Evolutionary conservation across 2,888 invertebrate genomes (phyloP), one percentile per base, ranked within the genome.

Genomic region (Polydrusus pterygomalis): DNA sequence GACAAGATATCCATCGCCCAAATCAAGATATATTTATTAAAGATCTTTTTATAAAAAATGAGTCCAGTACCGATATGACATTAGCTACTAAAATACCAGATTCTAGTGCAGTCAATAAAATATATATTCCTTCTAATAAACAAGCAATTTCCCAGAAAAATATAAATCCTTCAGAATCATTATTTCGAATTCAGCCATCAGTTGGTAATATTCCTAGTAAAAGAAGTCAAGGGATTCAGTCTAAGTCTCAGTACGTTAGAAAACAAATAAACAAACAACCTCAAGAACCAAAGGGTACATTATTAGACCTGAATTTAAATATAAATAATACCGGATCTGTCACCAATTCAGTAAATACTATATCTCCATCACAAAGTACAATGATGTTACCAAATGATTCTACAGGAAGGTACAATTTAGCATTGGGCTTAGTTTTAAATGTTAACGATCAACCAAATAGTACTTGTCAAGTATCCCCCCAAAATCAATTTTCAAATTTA

Each of bases 401-500:
- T 6, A 3, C 0, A 13, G 15, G 15, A 15, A 15, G 58, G 0
- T 58, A 38, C 15, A 58, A 58, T 58, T 6, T 58, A n/a, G 58
- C 34, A 25, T 58, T 58, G 1, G 58, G 34, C 9, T 34, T 58
- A 58, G 58, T 58, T 58, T 38, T 58, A 58, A 58, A 58, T 58
- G 34, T 58, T 34, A 34, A 34, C 34, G 58, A 58, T 17, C 15
- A 58, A 20, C 6, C 30, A 30, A 54, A n/a, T 7, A 54, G 13
- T 54, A 7, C 30, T 5, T n/a, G 20, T 54, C 54, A 25, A 54
- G 13, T 30, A n/a, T 1, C 30, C 0, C 54, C 30, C 5, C 25
- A 25, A 25, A 25, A 25, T n/a, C 25, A 54, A 30, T 30, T 54
- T 54, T n/a, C 11, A 58, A 58, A 38, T 58, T 25, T 25, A 25